phyloP scores from a whole-genome alignment of 2,797 vertebrate species.

The Crenichthys baileyi region DNA sequence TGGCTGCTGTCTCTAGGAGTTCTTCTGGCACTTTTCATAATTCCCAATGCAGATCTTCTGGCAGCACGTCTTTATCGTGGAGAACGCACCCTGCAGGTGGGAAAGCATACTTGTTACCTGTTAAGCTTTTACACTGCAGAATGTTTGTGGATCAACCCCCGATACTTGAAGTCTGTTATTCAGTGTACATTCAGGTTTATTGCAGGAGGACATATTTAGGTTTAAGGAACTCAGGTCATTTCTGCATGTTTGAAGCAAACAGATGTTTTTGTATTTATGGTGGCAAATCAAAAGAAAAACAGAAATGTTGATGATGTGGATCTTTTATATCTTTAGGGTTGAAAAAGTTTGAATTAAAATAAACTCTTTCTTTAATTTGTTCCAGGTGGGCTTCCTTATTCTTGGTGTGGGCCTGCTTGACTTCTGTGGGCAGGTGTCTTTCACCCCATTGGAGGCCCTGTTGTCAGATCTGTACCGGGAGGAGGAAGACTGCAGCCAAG shows the following conservation, averaged over 20 bases:
- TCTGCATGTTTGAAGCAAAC: too few relatives aligned
- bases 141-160: too few relatives aligned
- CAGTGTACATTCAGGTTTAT: too few relatives aligned
- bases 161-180: too few relatives aligned
- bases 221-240: too few relatives aligned
- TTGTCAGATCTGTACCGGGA: slow-evolving; percentile 82
- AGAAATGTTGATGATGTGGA: too few relatives aligned
- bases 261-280: too few relatives aligned
- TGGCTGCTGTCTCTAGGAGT: slow-evolving; percentile 84
- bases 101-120: not conserved
- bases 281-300: too few relatives aligned
- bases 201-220: too few relatives aligned
- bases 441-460: slow-evolving; percentile 83
- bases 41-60: slow-evolving; percentile 81
- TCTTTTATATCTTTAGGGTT: too few relatives aligned
- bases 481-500: slow-evolving; percentile 80
- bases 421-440: slow-evolving; percentile 86
- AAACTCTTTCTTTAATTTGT: too few relatives aligned
- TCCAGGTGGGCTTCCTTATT: slow-evolving; percentile 82
- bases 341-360: too few relatives aligned
- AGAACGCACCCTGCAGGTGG: slow-evolving; percentile 70
- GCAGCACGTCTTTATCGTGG: slow-evolving; percentile 75
- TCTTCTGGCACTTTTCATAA: slow-evolving; percentile 82
- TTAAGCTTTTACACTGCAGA: not conserved
- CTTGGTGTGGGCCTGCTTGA: slow-evolving; percentile 84